Percentiles rank a stretch among this genome's conserved stretches.
These are phyloP conservation scores for Xiphydria camelus DNA, from an alignment of 2,888 invertebrate genomes.

Conservation along the genomic window DNA sequence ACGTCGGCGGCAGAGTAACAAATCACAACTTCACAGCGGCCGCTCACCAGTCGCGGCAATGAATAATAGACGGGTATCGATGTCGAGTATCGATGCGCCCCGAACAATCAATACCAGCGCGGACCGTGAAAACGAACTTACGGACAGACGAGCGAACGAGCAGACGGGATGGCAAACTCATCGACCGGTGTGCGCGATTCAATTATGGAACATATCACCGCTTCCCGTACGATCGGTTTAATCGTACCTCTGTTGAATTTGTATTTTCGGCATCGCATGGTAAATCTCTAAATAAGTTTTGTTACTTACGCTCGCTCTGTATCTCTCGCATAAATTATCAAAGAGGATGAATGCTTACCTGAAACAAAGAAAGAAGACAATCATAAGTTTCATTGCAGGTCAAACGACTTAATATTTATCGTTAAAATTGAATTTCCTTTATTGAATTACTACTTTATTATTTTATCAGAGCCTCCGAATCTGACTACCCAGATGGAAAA, in stretches of 20 bases:
- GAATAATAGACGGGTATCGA: constrained; percentile 50
- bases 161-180: constrained; percentile 26
- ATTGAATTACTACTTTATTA: no score
- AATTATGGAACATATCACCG: constrained; percentile 49
- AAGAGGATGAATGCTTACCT: constrained; percentile 40
- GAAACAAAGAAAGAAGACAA: constrained; percentile 28
- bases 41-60: constrained; percentile 46
- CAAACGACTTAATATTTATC: no score
- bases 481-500: no score
- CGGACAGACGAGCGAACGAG: constrained; percentile 27
- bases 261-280: no score
- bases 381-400: no score
- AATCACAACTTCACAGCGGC: constrained; percentile 40
- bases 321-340: no score
- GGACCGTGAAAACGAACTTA: constrained; percentile 43
- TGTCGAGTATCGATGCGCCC: constrained; percentile 47
- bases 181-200: constrained; percentile 38
- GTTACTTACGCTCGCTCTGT: no score
- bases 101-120: constrained; percentile 48
- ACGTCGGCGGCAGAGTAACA: constrained; percentile 48
- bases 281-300: no score
- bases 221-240: no score
- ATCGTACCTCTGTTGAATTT: no score
- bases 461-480: no score
- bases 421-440: no score